Conservation (phyloP, 2,888 invertebrate species). For the Tribolium freemani region DNA sequence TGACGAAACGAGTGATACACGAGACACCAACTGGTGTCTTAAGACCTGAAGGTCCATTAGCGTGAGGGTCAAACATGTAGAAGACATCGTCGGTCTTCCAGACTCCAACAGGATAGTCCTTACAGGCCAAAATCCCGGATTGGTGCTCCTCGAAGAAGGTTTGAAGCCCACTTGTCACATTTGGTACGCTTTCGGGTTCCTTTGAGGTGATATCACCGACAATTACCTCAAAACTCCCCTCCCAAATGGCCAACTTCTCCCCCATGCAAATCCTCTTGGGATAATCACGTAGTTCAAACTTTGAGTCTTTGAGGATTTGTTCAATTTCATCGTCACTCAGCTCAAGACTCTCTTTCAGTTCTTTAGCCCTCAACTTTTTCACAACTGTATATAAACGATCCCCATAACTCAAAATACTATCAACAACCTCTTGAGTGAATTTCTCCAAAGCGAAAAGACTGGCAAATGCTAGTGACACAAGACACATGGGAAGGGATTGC, state of each 20-base stretch:
- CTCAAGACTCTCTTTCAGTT: slow-evolving; percentile 49
- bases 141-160: slow-evolving; percentile 63
- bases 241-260: slow-evolving; percentile 62
- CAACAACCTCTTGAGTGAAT: slow-evolving; percentile 73
- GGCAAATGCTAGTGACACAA: slow-evolving; percentile 74
- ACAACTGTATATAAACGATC: slow-evolving; percentile 70
- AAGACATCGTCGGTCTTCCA: slow-evolving; percentile 67
- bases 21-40: slow-evolving; percentile 62
- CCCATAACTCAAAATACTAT: slow-evolving; percentile 75
- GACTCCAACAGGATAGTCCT: slow-evolving; percentile 64
- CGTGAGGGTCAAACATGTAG: slow-evolving; percentile 69
- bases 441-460: slow-evolving; percentile 71
- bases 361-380: slow-evolving; percentile 5
- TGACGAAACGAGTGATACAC: slow-evolving; percentile 63
- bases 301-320: slow-evolving; percentile 53
- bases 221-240: slow-evolving; percentile 60
- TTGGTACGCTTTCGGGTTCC: slow-evolving; percentile 57
- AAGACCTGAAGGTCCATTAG: slow-evolving; percentile 66
- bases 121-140: slow-evolving; percentile 64
- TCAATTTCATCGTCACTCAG: slow-evolving; percentile 57
- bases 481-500: slow-evolving; percentile 72
- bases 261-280: slow-evolving; percentile 62
- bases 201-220: slow-evolving; percentile 63
- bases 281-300: slow-evolving; percentile 58
- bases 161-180: slow-evolving; percentile 62